Conservation (phyloP, 2,888 invertebrate species). For the Matsumyia berberina region DNA sequence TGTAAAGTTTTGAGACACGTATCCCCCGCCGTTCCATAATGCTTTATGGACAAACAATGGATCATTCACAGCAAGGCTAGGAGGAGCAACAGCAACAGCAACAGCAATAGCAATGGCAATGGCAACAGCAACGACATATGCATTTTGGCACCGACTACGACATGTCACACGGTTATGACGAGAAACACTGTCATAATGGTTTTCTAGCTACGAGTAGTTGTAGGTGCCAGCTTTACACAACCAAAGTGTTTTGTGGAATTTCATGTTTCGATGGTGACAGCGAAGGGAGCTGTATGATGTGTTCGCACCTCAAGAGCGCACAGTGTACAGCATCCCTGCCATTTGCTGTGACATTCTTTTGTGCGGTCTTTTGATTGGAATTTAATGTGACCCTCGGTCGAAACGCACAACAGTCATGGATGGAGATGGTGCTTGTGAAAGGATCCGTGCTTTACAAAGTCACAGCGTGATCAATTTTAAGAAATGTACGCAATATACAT, state of each 20-base stretch:
- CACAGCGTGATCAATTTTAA: too few relatives aligned
- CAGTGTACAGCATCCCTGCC: conserved; percentile 27
- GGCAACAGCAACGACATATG: conserved; percentile 16
- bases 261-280: conserved; percentile 48
- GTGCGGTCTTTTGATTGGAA: conserved; percentile 65
- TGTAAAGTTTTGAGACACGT: conserved; percentile 43
- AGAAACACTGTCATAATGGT: conserved; percentile 70
- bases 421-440: too few relatives aligned
- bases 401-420: conserved; percentile 38
- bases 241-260: conserved; percentile 72
- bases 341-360: conserved; percentile 68
- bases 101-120: conserved; percentile 21
- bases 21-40: background rate
- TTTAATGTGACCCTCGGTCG: conserved; percentile 52
- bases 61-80: conserved; percentile 24
- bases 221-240: conserved; percentile 61
- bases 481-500: too few relatives aligned
- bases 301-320: conserved; percentile 61
- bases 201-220: background rate
- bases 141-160: conserved; percentile 58
- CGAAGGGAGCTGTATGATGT: conserved; percentile 5
- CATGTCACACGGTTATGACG: conserved; percentile 71
- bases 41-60: conserved; percentile 68
- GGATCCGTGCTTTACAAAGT: background rate
- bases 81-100: conserved; percentile 44